Conservation (phyloP, 2,113 vertebrate species). For the Esox niger region DNA sequence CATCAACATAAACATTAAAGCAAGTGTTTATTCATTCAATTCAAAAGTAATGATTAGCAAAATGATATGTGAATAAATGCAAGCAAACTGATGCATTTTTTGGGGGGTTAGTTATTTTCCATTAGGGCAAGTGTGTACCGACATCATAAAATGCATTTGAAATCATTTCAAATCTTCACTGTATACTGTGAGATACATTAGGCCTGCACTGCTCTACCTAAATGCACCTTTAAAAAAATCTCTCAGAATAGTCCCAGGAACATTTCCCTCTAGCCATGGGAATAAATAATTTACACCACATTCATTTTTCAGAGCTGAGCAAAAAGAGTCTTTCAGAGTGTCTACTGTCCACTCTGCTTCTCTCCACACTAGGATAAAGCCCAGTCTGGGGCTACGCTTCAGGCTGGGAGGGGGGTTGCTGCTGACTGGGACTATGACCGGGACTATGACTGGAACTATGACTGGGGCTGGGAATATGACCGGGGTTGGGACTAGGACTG, state of each 20-base stretch:
- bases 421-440: no score
- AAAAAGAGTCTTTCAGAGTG: slow-evolving; percentile 36
- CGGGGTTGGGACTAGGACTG: no score
- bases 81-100: slow-evolving; percentile 32
- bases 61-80: slow-evolving; percentile 50
- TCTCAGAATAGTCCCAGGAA: slow-evolving; percentile 41
- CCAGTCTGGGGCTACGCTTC: neutral
- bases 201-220: slow-evolving; percentile 28
- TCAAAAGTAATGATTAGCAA: slow-evolving; percentile 58
- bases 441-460: no score
- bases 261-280: slow-evolving; percentile 28
- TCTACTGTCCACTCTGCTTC: neutral
- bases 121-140: slow-evolving; percentile 15
- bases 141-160: neutral
- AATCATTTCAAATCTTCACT: slow-evolving; percentile 35
- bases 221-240: slow-evolving; percentile 43
- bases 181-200: slow-evolving; percentile 40
- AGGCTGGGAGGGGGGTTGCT: neutral
- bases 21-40: slow-evolving; percentile 61
- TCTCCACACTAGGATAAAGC: neutral
- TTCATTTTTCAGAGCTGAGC: slow-evolving; percentile 61
- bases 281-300: slow-evolving; percentile 59
- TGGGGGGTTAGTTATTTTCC: neutral
- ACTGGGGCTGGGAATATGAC: no score
- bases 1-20: slow-evolving; percentile 63